Percentiles rank a stretch among this genome's conserved stretches.
Evolutionary conservation across 1,140 invertebrate species (phyloP).

Genomic region (Rhopalosiphum padi): DNA sequence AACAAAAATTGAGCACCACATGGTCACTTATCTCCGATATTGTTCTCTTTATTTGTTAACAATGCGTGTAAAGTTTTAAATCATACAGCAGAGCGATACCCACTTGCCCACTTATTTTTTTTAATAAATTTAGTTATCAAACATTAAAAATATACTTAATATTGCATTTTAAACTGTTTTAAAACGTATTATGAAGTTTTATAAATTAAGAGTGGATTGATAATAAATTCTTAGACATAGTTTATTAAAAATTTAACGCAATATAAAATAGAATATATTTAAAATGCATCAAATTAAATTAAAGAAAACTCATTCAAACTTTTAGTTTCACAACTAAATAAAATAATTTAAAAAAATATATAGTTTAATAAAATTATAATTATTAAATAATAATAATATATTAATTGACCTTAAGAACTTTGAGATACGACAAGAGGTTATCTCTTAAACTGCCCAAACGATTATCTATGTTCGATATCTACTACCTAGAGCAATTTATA

Average conservation of each 20-base stretch:
- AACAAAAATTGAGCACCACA: no score
- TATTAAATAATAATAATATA: not conserved
- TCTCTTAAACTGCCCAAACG: not conserved
- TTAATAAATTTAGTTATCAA: no score
- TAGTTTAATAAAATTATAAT: not conserved
- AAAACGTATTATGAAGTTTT: not conserved
- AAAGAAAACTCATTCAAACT: not conserved
- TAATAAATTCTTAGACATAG: not conserved
- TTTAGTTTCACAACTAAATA: not conserved
- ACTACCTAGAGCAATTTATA: not conserved
- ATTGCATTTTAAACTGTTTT: not conserved
- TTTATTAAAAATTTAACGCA: not conserved
- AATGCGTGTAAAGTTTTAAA: no score
- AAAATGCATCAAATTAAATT: not conserved
- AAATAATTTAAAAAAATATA: not conserved
- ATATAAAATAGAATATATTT: not conserved
- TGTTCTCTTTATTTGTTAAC: no score
- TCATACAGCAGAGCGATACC: no score
- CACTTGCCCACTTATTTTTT: no score
- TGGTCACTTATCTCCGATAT: no score
- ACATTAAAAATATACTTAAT: not conserved
- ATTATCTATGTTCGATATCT: not conserved
- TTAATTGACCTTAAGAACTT: not conserved
- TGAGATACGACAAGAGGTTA: not conserved
- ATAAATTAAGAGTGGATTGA: not conserved